These are phyloP conservation scores for Melopsittacus undulatus DNA, from an alignment of 2,797 vertebrate genomes.

Conservation along the genomic window DNA sequence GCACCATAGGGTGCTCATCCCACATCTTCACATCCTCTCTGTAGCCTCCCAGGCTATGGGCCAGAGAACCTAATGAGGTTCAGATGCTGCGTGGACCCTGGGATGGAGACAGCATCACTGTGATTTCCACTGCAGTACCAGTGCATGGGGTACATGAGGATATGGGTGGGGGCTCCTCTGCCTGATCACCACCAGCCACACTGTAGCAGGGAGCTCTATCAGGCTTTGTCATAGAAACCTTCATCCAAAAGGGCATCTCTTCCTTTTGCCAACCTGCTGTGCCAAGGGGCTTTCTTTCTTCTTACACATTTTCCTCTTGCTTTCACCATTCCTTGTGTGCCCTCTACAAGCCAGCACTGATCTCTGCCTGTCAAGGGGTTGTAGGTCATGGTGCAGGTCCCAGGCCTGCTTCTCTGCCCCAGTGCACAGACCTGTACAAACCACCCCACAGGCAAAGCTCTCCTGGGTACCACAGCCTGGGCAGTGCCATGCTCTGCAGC, in stretches of 20 bases:
- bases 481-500: background rate
- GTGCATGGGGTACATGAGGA: too few relatives aligned
- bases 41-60: background rate
- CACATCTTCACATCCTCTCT: background rate
- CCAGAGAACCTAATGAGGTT: rapidly evolving
- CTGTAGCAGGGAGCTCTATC: background rate
- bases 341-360: background rate
- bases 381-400: background rate
- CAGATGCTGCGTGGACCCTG: rapidly evolving
- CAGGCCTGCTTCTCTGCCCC: background rate
- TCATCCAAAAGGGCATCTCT: background rate
- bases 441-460: background rate
- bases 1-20: background rate
- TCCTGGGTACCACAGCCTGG: background rate
- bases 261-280: background rate
- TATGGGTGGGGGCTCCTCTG: background rate
- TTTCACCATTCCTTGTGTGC: background rate
- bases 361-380: background rate
- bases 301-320: background rate
- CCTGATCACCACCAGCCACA: rapidly evolving
- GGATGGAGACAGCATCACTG: background rate
- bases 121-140: background rate
- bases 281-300: background rate
- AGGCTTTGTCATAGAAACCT: background rate
- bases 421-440: background rate